Base-by-base conservation (phyloP, 92 coral and sea anemone genomes). In the Isaurus tuberculatus region DNA sequence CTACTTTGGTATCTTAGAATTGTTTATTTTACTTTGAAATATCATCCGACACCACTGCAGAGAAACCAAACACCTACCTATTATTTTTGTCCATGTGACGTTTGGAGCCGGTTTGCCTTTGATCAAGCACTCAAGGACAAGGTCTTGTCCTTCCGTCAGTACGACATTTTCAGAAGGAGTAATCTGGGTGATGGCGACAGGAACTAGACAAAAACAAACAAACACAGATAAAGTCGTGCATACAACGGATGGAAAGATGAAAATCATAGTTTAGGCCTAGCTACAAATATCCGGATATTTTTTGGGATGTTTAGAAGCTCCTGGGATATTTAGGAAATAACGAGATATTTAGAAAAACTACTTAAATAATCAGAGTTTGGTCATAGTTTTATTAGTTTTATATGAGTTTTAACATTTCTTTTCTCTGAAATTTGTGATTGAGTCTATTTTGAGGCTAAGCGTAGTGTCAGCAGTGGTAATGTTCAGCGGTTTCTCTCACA, bases 71-170 rank as follows among this genome's bases (percentile, higher is more conserved):
- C 26, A 34, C 48, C 58, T 40, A 77, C 82, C 82, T 22, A 10
- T 31, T 61, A 67, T 77, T 64, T 77, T 77, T 11, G 36, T 58
- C 82, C 82, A 77, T 5, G 82, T 33, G 68, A 77, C 49, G 14
- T 33, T 77, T n/a, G 82, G 82, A 3, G 23, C n/a, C 9, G 82
- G 82, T 11, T 29, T 77, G 68, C 82, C 82, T 40, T 77, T 37
- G 51, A 58, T 27, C 14, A 77, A 77, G 55, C 82, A 77, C 32
- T 77, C 70, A 11, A 77, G 82, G 23, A 27, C 49, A 29, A 77
- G 70, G 53, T 77, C 82, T 64, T 77, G 82, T 17, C 82, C 70
- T 0, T 77, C 82, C 3, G 69, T 30, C 20, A 77, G 25, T 15
- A 33, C 69, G 33, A 19, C 42, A 10, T 40, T 43, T 3, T 43